A percentile compares a stretch with the other conserved stretches of the same genome.
These are phyloP conservation scores for Mesorhabditis spiculigera DNA, from an alignment of 2,888 invertebrate species.

Conservation along the genomic window DNA sequence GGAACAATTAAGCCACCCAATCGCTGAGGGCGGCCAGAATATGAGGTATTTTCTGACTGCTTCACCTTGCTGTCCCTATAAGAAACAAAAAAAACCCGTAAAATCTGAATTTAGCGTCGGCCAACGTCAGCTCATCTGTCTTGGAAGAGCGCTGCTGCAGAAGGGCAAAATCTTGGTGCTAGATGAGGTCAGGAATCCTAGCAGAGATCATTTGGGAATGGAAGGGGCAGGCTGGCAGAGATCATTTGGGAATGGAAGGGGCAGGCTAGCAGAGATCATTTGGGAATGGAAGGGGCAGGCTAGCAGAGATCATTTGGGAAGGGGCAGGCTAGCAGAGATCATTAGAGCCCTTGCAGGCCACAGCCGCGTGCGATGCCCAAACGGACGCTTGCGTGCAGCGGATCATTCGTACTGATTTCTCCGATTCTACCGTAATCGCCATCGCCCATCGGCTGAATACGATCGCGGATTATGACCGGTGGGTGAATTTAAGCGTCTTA, in stretches of 20 bases:
- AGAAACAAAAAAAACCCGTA: neutral
- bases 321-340: too few species aligned
- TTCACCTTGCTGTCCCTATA: neutral
- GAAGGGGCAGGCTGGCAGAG: too few species aligned
- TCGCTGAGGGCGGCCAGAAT: slow-evolving; percentile 88
- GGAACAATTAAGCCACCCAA: slow-evolving; percentile 75
- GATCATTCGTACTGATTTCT: slow-evolving; percentile 73
- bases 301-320: too few species aligned
- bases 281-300: too few species aligned
- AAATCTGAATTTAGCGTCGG: slow-evolving; percentile 59
- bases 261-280: too few species aligned
- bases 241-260: too few species aligned
- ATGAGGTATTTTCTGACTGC: slow-evolving; percentile 58
- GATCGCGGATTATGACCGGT: slow-evolving; percentile 78
- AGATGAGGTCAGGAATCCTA: slow-evolving; percentile 62
- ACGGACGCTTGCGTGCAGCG: slow-evolving; percentile 62
- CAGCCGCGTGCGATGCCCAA: slow-evolving; percentile 25
- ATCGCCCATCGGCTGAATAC: slow-evolving; percentile 84
- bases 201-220: too few species aligned
- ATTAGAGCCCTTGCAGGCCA: neutral
- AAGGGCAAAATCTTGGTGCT: slow-evolving; percentile 63
- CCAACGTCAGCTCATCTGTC: slow-evolving; percentile 63
- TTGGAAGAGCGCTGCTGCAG: slow-evolving; percentile 62
- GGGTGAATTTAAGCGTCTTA: neutral
- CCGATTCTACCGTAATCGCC: slow-evolving; percentile 67